Evolutionary conservation across 2,888 invertebrate genomes (phyloP).

Genomic region (Chesias legatella): DNA sequence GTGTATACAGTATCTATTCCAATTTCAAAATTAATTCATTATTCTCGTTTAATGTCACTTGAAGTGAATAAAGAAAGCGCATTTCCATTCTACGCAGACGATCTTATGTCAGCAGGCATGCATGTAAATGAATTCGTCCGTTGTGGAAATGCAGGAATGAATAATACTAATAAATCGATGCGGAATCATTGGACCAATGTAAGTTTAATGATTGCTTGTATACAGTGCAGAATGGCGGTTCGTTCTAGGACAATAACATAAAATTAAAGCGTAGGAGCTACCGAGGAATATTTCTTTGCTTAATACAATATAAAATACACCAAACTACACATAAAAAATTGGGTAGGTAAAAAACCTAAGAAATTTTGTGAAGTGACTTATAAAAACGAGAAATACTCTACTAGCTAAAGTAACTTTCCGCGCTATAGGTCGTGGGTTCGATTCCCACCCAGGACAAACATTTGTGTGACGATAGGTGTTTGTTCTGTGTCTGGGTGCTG

Average conservation of each 20-base stretch:
- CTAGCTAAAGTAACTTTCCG: too few relatives aligned
- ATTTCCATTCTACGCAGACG: constrained; percentile 43
- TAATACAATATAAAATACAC: too few relatives aligned
- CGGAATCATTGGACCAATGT: constrained; percentile 1
- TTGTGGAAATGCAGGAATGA: constrained; percentile 22
- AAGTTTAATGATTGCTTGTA: constrained; percentile 3
- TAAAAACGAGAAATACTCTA: too few relatives aligned
- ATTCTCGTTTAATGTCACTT: constrained; percentile 22
- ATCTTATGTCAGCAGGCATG: constrained; percentile 19
- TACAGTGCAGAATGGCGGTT: constrained; percentile 9
- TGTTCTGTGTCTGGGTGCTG: too few relatives aligned
- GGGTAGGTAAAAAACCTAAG: too few relatives aligned
- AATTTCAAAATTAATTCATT: too few relatives aligned
- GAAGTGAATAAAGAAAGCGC: constrained; percentile 42
- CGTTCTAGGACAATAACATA: background rate
- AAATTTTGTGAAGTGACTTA: too few relatives aligned
- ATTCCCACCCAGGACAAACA: too few relatives aligned
- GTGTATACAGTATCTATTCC: too few relatives aligned
- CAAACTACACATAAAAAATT: too few relatives aligned
- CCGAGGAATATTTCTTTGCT: background rate
- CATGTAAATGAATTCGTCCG: constrained; percentile 18
- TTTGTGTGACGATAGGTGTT: too few relatives aligned
- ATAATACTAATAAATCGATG: constrained; percentile 12
- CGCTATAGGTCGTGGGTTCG: too few relatives aligned
- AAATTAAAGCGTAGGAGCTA: constrained; percentile 8